These are phyloP conservation scores for Lepidothrix coronata DNA, from an alignment of 2,113 vertebrate species.

Conservation along the genomic window DNA sequence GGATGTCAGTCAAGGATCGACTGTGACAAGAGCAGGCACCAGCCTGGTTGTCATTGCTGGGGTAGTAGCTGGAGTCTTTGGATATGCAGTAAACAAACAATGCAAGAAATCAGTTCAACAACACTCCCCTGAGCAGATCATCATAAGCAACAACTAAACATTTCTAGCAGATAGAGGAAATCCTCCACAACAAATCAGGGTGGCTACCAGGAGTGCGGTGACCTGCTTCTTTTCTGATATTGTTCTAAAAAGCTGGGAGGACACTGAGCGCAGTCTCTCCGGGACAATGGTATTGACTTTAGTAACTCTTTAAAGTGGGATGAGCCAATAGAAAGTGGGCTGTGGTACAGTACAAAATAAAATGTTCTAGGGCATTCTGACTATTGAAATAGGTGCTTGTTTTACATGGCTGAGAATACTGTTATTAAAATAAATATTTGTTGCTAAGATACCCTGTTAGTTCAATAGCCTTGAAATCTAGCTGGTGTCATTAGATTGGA, in stretches of 20 bases:
- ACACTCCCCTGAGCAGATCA: neutral
- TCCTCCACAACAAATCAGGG: neutral
- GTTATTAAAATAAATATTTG: slow-evolving; percentile 56
- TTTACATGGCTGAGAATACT: slow-evolving; percentile 32
- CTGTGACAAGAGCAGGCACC: neutral
- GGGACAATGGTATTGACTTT: neutral
- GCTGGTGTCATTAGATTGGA: slow-evolving; percentile 20
- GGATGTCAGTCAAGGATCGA: neutral
- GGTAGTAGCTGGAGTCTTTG: neutral
- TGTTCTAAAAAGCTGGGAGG: neutral
- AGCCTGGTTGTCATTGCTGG: neutral
- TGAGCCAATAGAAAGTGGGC: neutral
- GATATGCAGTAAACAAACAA: neutral
- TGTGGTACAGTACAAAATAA: neutral
- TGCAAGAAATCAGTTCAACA: neutral
- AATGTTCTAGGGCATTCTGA: neutral
- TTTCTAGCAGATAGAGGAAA: neutral
- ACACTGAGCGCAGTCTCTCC: neutral
- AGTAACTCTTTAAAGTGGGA: neutral
- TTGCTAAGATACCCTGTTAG: slow-evolving; percentile 57
- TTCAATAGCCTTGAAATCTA: slow-evolving; percentile 31
- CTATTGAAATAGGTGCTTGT: slow-evolving; percentile 7
- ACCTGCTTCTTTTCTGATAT: neutral
- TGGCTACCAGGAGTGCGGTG: neutral
- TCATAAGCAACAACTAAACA: neutral